Evolutionary conservation across 23 tunicate species (phyloP), one percentile per base, ranked within the genome.

Genomic region (Styela clava): DNA sequence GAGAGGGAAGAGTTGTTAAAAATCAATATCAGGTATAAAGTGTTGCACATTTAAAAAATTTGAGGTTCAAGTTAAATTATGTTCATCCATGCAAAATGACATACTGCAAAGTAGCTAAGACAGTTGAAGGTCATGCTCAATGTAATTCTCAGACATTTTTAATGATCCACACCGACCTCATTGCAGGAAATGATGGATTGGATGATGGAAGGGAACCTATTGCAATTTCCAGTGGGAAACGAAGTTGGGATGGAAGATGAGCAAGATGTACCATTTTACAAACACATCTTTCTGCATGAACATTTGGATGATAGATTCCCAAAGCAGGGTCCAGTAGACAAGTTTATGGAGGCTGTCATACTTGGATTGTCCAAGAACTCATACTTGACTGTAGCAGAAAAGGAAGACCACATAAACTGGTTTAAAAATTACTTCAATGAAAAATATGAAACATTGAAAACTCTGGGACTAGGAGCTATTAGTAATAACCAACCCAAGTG

Each of bases 401-500:
- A 93, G 51, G 83, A 88, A 35, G 89, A 84, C 2, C 98, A 93
- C 82, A 87, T 93, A 1, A 82, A 84, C 23, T 93, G 98, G 98
- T 93, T 93, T 36, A 31, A 87, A 36, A 78, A 84, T 62, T 93
- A 93, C 83, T 93, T 93, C 68, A 69, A 31, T 2, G 98, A 93
- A 62, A 88, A 89, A 74, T 2, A 35, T 18, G 68, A 78, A 1
- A 63, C 79, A 22, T 35, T 92, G 52, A 52, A 79, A 52, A 78
- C 63, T 12, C 79, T 91, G 16, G 97, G 90, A 33, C 79, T 91
- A 2, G 97, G 90, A 33, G 29, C 84, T 35, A 30, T 91, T 22
- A 34, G 68, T 31, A 63, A 62, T 28, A 34, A 24, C 74, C 16
- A 34, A n/a, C n/a, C n/a, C n/a, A n/a, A n/a, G n/a, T n/a, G n/a